Base-by-base conservation (phyloP, 2,797 vertebrate genomes). In the Danio tinwini region DNA sequence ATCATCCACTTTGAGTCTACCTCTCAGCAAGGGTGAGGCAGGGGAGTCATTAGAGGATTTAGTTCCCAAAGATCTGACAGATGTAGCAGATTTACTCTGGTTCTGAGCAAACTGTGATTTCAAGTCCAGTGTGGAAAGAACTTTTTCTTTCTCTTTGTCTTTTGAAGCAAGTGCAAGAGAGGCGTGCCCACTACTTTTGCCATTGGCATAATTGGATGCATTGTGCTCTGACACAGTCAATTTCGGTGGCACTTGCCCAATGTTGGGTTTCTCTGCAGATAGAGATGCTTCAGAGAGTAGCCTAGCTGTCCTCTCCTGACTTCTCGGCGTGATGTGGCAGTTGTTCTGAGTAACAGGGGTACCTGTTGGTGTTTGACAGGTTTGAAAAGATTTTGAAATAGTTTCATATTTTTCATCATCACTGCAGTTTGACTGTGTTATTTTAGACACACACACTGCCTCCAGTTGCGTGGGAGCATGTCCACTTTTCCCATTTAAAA, bases 101-200 rank as follows among this genome's bases (percentile, higher is more conserved):
- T 82, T 61, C 86, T 90, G 92, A 62, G 88, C 86, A 14, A 90
- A 84, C 7, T 90, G 86, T 63, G 84, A 86, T 83, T 84, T 90
- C 81, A 86, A 76, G 21, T 89, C 88, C 45, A 45, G 19, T 1
- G 29, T 0, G 19, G 85, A 49, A 7, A 58, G 83, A 1, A 50
- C 87, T 74, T 92, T 94, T 67, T 94, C 93, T 39, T 59, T 84
- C 71, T 88, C 89, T 84, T 88, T 91, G 82, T 87, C 92, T 87
- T 88, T 87, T 4, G 59, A 75, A 49, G 44, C 17, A 11, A 71
- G 63, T 7, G 86, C 62, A 6, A 72, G 21, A n/a, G 86, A 76
- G 11, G 65, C 12, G 71, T 53, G 80, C 65, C 55, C 68, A 14
- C 74, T 80, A 19, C 44, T 78, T 62, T 52, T 78, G 16, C 67